Conservation (phyloP, 2,888 invertebrate species). For the Anoplius nigerrimus region DNA sequence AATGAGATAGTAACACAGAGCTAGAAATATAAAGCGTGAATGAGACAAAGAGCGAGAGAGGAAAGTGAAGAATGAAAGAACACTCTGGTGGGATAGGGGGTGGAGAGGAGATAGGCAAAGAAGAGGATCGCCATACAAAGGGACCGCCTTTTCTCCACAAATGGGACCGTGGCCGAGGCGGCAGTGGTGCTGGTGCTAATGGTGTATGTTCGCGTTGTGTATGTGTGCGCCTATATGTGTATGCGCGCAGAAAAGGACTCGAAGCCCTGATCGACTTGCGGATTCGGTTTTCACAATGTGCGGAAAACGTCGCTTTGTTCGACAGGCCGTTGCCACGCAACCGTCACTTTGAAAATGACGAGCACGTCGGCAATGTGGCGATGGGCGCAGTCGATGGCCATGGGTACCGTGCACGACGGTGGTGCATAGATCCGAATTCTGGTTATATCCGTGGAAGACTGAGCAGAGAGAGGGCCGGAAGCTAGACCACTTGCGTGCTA, state of each 20-base stretch:
- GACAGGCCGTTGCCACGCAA: slow-evolving; percentile 35
- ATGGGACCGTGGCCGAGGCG: too few species aligned
- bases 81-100: too few species aligned
- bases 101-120: slow-evolving; percentile 22
- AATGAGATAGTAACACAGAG: too few species aligned
- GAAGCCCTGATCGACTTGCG: slow-evolving; percentile 19
- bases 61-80: not conserved
- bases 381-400: not conserved
- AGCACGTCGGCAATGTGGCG: slow-evolving; percentile 11
- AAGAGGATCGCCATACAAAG: slow-evolving; percentile 29
- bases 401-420: too few species aligned
- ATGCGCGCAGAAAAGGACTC: not conserved
- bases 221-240: too few species aligned
- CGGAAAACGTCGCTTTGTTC: slow-evolving; percentile 18
- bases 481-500: too few species aligned
- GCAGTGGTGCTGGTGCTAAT: too few species aligned
- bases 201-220: too few species aligned
- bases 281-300: slow-evolving; percentile 21
- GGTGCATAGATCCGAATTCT: too few species aligned
- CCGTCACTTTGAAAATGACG: slow-evolving; percentile 32
- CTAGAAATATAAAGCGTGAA: too few species aligned
- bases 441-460: too few species aligned
- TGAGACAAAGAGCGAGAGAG: slow-evolving; percentile 12
- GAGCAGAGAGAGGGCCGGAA: too few species aligned
- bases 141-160: slow-evolving; percentile 40